These are phyloP conservation scores for Corvus moneduloides DNA, from an alignment of 2,113 vertebrate genomes.

Conservation along the genomic window DNA sequence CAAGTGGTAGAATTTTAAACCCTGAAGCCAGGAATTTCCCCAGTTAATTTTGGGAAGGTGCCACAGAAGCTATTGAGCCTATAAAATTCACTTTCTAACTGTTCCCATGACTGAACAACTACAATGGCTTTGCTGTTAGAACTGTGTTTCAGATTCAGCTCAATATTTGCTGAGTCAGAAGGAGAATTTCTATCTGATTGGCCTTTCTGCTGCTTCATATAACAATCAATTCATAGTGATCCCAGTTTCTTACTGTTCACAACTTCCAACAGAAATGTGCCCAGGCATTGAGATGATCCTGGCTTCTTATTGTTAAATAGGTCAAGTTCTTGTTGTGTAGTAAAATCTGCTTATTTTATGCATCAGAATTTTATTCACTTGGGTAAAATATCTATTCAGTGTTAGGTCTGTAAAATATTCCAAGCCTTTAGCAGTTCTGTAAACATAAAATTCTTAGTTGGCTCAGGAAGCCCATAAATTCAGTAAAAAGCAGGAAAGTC, in stretches of 20 bases:
- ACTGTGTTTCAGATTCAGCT: not conserved
- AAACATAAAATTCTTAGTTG: not conserved
- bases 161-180: not conserved
- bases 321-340: not conserved
- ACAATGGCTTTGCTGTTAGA: not conserved
- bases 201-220: not conserved
- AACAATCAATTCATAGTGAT: not conserved
- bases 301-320: not conserved
- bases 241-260: not conserved
- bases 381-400: not conserved
- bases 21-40: not conserved
- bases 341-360: not conserved
- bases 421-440: constrained; percentile 13
- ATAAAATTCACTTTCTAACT: not conserved
- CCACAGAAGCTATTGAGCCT: not conserved
- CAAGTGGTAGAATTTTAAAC: not conserved
- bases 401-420: not conserved
- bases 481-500: not conserved
- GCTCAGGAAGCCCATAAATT: constrained; percentile 17
- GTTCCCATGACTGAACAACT: not conserved
- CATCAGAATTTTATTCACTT: constrained; percentile 2
- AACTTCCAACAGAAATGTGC: not conserved
- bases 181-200: not conserved
- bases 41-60: not conserved
- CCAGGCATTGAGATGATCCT: not conserved